These are phyloP conservation scores for Drosophila mettleri DNA, from an alignment of 2,888 invertebrate species.

Conservation along the genomic window DNA sequence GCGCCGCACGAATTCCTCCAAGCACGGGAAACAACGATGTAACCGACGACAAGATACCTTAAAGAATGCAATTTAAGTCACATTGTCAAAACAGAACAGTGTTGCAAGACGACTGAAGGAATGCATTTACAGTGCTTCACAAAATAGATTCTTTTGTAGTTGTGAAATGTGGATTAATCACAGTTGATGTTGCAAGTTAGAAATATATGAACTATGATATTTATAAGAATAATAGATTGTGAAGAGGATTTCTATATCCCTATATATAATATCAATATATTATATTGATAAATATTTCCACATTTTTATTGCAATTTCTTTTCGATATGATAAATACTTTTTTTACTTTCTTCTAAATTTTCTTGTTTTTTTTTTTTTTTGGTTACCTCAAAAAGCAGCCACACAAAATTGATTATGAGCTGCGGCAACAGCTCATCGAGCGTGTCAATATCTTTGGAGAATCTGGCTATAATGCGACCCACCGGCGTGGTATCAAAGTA, in stretches of 20 bases:
- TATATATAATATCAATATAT: too few relatives aligned
- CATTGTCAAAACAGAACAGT: background rate
- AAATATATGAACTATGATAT: constrained; percentile 11
- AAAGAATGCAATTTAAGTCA: constrained; percentile 5
- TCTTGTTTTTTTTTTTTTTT: background rate
- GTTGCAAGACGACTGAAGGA: constrained; percentile 5
- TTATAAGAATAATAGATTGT: constrained; percentile 2
- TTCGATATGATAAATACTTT: background rate
- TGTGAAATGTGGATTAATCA: constrained; percentile 8
- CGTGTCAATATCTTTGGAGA: constrained; percentile 86
- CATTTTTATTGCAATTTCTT: background rate
- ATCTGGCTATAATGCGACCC: constrained; percentile 87
- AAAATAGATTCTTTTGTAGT: constrained; percentile 3
- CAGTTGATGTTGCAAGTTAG: constrained; percentile 7
- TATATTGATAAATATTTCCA: background rate
- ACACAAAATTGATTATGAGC: constrained; percentile 86
- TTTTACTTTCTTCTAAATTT: background rate
- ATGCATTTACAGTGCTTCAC: constrained; percentile 1
- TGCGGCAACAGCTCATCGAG: constrained; percentile 84
- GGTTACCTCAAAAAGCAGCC: constrained; percentile 87
- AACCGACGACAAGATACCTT: constrained; percentile 88
- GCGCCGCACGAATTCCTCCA: constrained; percentile 84
- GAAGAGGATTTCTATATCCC: background rate
- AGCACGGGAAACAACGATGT: constrained; percentile 89
- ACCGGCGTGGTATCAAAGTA: constrained; percentile 88